phyloP scores from a whole-genome alignment of 2,888 invertebrate species.

The Apotomis betuletana region DNA sequence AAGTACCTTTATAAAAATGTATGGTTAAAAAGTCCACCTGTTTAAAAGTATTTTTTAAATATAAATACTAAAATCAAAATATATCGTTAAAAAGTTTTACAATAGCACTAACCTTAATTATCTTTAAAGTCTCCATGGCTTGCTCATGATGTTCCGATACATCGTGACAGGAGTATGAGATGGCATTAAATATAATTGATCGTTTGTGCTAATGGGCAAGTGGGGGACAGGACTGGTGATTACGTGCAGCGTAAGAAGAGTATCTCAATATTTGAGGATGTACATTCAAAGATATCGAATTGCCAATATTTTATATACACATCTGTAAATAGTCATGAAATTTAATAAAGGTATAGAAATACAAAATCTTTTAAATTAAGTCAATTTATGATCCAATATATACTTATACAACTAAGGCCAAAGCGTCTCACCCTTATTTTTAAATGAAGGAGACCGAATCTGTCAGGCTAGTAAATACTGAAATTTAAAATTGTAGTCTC shows the following conservation, averaged over 20 bases:
- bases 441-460: not conserved
- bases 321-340: conserved; percentile 38
- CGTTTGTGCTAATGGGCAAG: not conserved
- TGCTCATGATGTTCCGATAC: too few species aligned
- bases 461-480: not conserved
- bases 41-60: too few species aligned
- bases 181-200: not conserved
- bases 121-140: too few species aligned
- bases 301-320: conserved; percentile 37
- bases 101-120: too few species aligned
- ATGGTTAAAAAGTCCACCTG: too few species aligned
- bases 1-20: too few species aligned
- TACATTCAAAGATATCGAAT: conserved; percentile 45
- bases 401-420: not conserved
- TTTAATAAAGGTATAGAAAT: conserved; percentile 29
- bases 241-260: conserved; percentile 54
- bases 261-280: conserved; percentile 76
- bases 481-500: not conserved
- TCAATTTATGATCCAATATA: not conserved
- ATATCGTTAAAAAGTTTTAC: too few species aligned
- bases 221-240: conserved; percentile 33
- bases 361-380: conserved; percentile 6
- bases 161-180: too few species aligned
- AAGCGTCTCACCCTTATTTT: not conserved
- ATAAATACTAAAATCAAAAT: too few species aligned